These are phyloP conservation scores for Drosophila nikananu DNA, from an alignment of 1,140 invertebrate species.

Conservation along the genomic window DNA sequence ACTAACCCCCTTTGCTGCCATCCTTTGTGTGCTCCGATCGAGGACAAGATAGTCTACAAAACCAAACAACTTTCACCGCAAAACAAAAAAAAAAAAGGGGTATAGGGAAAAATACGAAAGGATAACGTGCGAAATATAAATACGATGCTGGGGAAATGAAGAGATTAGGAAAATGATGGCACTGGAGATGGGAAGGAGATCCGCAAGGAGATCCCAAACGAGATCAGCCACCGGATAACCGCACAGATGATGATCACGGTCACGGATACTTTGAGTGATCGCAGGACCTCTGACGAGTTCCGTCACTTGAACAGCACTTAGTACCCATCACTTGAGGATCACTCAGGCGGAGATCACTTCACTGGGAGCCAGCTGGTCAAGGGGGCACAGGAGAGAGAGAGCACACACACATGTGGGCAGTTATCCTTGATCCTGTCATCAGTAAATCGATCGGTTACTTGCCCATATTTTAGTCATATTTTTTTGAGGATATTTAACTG, in stretches of 20 bases:
- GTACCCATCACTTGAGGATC: constrained; percentile 45
- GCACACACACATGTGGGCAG: constrained; percentile 43
- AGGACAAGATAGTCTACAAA: constrained; percentile 35
- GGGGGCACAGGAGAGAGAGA: background rate
- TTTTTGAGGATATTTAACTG: background rate
- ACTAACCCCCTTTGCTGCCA: constrained; percentile 43
- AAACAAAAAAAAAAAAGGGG: constrained; percentile 26
- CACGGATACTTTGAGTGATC: constrained; percentile 53
- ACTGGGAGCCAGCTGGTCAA: constrained; percentile 32
- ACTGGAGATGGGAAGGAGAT: background rate
- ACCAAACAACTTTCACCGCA: constrained; percentile 73
- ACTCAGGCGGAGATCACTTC: constrained; percentile 22
- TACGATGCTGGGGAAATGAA: constrained; percentile 37
- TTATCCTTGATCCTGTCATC: constrained; percentile 36
- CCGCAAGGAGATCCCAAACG: background rate
- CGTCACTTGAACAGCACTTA: constrained; percentile 49
- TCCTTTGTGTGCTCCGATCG: constrained; percentile 8
- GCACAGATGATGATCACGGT: constrained; percentile 12
- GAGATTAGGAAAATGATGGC: constrained; percentile 1
- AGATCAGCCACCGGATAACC: constrained; percentile 33
- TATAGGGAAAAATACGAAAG: constrained; percentile 13
- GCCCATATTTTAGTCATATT: constrained; percentile 9
- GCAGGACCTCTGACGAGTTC: constrained; percentile 9
- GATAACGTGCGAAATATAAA: constrained; percentile 66
- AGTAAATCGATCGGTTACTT: constrained; percentile 24